Base-by-base conservation (phyloP, 2,888 invertebrate species). In the Lagria hirta region DNA sequence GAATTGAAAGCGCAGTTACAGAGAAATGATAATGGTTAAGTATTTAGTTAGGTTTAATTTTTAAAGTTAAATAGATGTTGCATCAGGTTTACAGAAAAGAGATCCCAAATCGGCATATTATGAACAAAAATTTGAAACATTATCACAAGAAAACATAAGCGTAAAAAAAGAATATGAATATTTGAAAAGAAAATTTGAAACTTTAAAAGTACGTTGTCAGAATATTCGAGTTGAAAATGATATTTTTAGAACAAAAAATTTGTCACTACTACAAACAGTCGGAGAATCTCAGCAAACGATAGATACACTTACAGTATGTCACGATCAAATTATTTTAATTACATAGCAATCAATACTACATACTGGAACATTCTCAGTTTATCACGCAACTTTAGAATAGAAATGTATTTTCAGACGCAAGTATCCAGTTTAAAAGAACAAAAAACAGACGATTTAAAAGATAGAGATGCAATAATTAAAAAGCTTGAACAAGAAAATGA, bases 1-100 rank as follows among this genome's bases (percentile, higher is more conserved):
- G 86, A 88, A 32, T 64, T 88, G 0, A 83, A 82, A 57, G 77
- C 77, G 12, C 86, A 82, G 61, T n/a, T n/a, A n/a, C n/a, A n/a
- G n/a, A n/a, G n/a, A n/a, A n/a, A n/a, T n/a, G n/a, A n/a, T n/a
- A n/a, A n/a, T n/a, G n/a, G n/a, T n/a, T n/a, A n/a, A n/a, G n/a
- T n/a, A n/a, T n/a, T n/a, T n/a, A n/a, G n/a, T n/a, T n/a, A n/a
- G n/a, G n/a, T n/a, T n/a, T n/a, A n/a, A n/a, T n/a, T n/a, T n/a
- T n/a, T n/a, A n/a, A n/a, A n/a, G n/a, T n/a, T n/a, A n/a, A n/a
- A n/a, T n/a, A n/a, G n/a, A n/a, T n/a, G n/a, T n/a, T n/a, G n/a
- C n/a, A n/a, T n/a, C n/a, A n/a, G n/a, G n/a, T n/a, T n/a, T n/a
- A n/a, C n/a, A n/a, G n/a, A n/a, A n/a, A n/a, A n/a, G n/a, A n/a